phyloP scores from a whole-genome alignment of 2,888 invertebrate species.

The Melanostoma scalare region DNA sequence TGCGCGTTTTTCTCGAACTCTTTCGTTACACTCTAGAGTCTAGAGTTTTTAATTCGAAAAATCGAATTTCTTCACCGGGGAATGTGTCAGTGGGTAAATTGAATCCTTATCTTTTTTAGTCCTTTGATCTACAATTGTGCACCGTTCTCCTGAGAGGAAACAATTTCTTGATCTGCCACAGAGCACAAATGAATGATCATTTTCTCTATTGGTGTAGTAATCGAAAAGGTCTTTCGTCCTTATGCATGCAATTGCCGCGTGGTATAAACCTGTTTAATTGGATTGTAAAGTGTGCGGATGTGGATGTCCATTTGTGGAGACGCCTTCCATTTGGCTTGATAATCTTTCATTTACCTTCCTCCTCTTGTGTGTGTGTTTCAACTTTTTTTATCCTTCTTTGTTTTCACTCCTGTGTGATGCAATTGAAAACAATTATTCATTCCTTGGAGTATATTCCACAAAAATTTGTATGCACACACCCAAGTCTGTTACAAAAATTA shows the following conservation, averaged over 20 bases:
- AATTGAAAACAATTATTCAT: conserved; percentile 49
- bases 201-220: conserved; percentile 36
- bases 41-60: conserved; percentile 42
- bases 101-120: conserved; percentile 60
- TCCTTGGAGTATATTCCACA: conserved; percentile 4
- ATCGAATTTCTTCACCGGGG: conserved; percentile 52
- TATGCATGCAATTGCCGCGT: conserved; percentile 7
- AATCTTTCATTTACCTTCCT: background rate
- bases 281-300: conserved; percentile 18
- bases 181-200: conserved; percentile 50
- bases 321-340: conserved; percentile 4
- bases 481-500: conserved; percentile 12
- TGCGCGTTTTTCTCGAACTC: background rate
- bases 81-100: conserved; percentile 62
- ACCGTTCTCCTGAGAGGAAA: background rate
- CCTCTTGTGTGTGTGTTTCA: background rate
- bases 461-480: background rate
- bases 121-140: conserved; percentile 46
- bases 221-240: conserved; percentile 38
- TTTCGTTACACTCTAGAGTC: background rate
- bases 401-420: too few relatives aligned
- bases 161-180: conserved; percentile 36
- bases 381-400: conserved; percentile 1
- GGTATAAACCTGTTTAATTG: background rate
- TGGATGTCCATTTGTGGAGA: background rate